These are phyloP conservation scores for Pithys albifrons DNA, from an alignment of 2,113 vertebrate genomes.

Conservation along the genomic window DNA sequence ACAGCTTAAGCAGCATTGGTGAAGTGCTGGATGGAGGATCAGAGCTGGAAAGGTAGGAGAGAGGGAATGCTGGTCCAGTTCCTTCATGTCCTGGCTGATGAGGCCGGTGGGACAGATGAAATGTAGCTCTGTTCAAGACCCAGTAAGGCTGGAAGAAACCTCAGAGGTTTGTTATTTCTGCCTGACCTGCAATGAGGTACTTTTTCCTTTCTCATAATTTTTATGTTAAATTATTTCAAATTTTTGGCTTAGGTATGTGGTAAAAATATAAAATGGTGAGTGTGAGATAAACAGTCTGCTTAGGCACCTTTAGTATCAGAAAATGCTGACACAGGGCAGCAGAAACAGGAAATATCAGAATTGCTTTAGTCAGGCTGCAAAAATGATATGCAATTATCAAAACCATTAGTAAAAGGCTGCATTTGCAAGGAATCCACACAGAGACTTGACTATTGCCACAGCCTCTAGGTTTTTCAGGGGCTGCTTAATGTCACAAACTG, in stretches of 20 bases:
- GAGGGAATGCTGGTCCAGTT: accelerated
- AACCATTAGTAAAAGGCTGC: slow-evolving; percentile 5
- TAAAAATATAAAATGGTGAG: neutral
- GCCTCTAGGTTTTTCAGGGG: neutral
- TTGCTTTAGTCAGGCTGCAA: neutral
- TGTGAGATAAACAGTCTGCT: neutral
- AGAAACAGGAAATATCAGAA: slow-evolving; percentile 13
- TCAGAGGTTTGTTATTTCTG: neutral
- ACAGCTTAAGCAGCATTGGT: neutral
- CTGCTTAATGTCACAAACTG: neutral
- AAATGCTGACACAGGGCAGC: neutral
- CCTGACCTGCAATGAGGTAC: neutral
- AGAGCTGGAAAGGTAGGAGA: neutral
- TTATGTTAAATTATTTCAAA: neutral
- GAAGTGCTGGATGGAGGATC: neutral
- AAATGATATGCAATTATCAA: slow-evolving; percentile 36
- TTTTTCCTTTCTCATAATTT: neutral
- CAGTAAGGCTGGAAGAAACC: neutral
- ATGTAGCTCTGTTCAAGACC: neutral
- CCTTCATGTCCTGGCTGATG: neutral
- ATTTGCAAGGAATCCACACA: neutral
- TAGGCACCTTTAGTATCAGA: neutral
- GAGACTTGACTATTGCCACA: neutral
- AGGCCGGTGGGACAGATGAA: neutral
- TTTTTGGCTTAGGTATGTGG: neutral